Evolutionary conservation across 2,113 vertebrate species (phyloP).

Genomic region (Ochotona curzoniae): DNA sequence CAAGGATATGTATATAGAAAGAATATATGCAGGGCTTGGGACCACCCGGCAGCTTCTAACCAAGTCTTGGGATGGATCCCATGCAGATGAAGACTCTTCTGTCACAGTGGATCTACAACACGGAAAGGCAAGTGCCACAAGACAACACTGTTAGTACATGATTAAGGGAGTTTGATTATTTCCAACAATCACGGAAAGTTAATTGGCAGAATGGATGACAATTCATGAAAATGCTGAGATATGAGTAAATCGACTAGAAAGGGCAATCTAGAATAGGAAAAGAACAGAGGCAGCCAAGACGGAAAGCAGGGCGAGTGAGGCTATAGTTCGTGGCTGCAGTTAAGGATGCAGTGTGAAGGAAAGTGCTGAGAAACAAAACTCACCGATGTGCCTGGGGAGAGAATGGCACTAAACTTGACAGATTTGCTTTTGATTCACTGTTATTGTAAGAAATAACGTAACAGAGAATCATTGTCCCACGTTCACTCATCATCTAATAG

Average conservation of each 20-base stretch:
- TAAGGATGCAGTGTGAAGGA: not conserved
- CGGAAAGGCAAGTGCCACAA: not conserved
- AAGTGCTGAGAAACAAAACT: not conserved
- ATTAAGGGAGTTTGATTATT: not conserved
- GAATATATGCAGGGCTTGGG: no score
- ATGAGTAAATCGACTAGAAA: not conserved
- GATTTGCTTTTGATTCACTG: not conserved
- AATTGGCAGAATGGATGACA: not conserved
- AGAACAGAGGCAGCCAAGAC: not conserved
- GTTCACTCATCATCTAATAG: not conserved
- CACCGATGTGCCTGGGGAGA: not conserved
- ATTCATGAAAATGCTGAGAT: not conserved
- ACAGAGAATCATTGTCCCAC: not conserved
- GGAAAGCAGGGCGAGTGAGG: not conserved
- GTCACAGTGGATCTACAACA: not conserved
- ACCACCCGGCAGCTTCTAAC: no score
- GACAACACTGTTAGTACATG: not conserved
- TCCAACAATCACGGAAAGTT: not conserved
- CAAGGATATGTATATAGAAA: no score
- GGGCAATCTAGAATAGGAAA: not conserved
- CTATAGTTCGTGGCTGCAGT: accelerated
- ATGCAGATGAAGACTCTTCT: no score
- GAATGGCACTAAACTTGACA: not conserved
- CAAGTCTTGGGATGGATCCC: no score
- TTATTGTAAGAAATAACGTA: not conserved